Base-by-base conservation (phyloP, 2,797 vertebrate genomes). In the Pipistrellus kuhlii region DNA sequence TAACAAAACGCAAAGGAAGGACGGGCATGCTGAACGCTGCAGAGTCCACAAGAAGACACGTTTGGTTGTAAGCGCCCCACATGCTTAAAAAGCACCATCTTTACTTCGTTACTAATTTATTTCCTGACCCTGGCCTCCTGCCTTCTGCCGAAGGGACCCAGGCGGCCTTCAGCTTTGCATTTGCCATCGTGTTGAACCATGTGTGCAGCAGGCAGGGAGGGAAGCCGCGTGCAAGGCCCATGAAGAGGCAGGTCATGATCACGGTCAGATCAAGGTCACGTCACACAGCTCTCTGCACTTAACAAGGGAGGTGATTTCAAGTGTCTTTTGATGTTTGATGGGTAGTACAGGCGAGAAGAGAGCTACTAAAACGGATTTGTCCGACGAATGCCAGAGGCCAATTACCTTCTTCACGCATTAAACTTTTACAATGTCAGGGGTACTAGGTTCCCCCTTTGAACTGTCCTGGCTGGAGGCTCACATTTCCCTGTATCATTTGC, bases 331-430 rank as follows among this genome's bases (percentile, higher is more conserved):
- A 46, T 59, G 53, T 94, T 75, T 93, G 71, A 41, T 59, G 53
- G 80, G 68, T 75, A 41, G 89, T 86, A 23, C 62, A 76, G 87
- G 69, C 76, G 59, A 35, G 66, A 73, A 77, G n/a, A 90, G 27
- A 78, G 4, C n/a, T 4, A 76, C 80, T 71, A 78, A 93, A 64
- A 80, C 51, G 90, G 72, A 88, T 85, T 95, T 86, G 1, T 77
- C 41, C 57, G 55, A 89, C 3, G 5, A 11, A 94, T 88, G 94
- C 88, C 93, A 94, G 94, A 97, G 90, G 41, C 35, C n/a, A 90
- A 35, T 88, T 15, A 59, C 30, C n/a, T 73, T 87, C 27, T 73
- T 89, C 44, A 15, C 23, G 77, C 73, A 57, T 92, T 38, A 76
- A 13, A 75, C 55, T 69, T 64, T 93, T 82, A 57, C 32, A 27